Base-by-base conservation (phyloP, 2,797 vertebrate species). In the Pangasius macronema region DNA sequence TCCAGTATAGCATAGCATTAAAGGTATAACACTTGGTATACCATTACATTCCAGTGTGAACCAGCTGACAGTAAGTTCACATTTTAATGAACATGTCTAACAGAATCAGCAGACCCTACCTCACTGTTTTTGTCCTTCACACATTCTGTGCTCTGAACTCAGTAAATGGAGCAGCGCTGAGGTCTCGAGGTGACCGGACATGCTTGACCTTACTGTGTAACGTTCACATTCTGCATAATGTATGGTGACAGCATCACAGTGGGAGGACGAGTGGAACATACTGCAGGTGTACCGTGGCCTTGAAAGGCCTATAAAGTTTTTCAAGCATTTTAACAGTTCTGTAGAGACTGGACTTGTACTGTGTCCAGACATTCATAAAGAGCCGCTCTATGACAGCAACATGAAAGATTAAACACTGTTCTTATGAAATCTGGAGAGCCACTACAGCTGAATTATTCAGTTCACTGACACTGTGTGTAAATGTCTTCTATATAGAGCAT, bases 391-490 rank as follows among this genome's bases (percentile, higher is more conserved):
- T 51, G 82, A 83, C 46, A 33, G 27, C 39, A 5, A 36, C 42
- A 57, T 85, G 42, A 85, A 79, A 61, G 84, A 85, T 85, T 85
- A 61, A 85, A 76, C 59, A 75, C 55, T 77, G 73, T 85, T 79
- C 72, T 77, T 67, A 20, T 79, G 36, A 79, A 63, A 70, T 79
- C 59, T 85, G 57, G 42, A 65, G 42, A 13, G 13, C 24, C 20
- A 65, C 51, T 42, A 18, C 33, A 49, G n/a, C 49, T 79, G 36
- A 85, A 63, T 77, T 46, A 85, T 85, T 75, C 55, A 76, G 24
- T 77, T 59, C 55, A 42, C 36, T 20, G 33, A 75, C 42, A 67
- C n/a, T 68, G 5, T 82, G 53, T 11, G n/a, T 53, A 65, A 79
- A 67, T 18, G 46, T 36, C 59, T 65, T 85, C 18, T 67, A 27